phyloP scores from a whole-genome alignment of 2,113 vertebrate species.

The Semnopithecus entellus region DNA sequence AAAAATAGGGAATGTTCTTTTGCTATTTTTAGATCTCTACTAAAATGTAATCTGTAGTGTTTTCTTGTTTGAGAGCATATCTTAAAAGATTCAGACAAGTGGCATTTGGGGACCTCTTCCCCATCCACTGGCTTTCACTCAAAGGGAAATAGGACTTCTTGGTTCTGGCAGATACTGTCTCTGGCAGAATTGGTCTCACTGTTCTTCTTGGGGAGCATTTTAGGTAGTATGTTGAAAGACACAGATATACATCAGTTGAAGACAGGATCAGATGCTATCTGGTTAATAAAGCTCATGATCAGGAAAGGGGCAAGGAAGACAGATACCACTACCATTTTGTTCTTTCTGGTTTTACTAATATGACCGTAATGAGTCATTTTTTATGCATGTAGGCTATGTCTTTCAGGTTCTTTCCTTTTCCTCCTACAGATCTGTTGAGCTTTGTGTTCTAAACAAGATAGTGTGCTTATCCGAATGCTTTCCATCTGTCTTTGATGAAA shows the following conservation, averaged over 20 bases:
- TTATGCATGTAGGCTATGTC: background rate
- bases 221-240: slow-evolving; percentile 54
- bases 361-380: background rate
- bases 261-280: slow-evolving; percentile 22
- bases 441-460: slow-evolving; percentile 64
- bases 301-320: slow-evolving; percentile 6
- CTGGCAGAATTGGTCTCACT: slow-evolving; percentile 9
- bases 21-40: slow-evolving; percentile 75
- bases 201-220: slow-evolving; percentile 59
- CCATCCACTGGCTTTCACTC: slow-evolving; percentile 22
- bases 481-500: slow-evolving; percentile 64
- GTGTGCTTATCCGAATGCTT: slow-evolving; percentile 56
- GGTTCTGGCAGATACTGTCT: slow-evolving; percentile 35
- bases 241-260: slow-evolving; percentile 38
- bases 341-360: slow-evolving; percentile 41
- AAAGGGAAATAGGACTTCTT: slow-evolving; percentile 40
- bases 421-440: slow-evolving; percentile 52
- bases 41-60: slow-evolving; percentile 72
- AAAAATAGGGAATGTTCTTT: slow-evolving; percentile 79
- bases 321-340: background rate
- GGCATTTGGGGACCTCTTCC: slow-evolving; percentile 48
- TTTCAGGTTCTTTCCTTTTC: slow-evolving; percentile 50
- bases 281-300: background rate
- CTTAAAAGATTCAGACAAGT: slow-evolving; percentile 63
- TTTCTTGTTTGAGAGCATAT: slow-evolving; percentile 69